Evolutionary conservation across 2,888 invertebrate genomes (phyloP), one percentile per base, ranked within the genome.

Genomic region (Trachelus stipa): DNA sequence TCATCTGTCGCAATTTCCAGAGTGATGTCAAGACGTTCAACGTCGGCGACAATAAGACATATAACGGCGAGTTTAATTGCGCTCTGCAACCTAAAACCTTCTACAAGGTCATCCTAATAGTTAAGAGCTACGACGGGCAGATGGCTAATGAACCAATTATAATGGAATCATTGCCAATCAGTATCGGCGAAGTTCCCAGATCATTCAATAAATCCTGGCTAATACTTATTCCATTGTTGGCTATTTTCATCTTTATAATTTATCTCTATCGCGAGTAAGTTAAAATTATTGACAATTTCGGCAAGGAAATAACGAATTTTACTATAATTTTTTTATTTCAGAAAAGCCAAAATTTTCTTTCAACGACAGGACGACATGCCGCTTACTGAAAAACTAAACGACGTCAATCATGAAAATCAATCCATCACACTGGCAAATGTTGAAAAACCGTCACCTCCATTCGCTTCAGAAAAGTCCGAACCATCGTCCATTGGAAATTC

Each of bases 31-130:
- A 74, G 33, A 73, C 71, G 31, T 84, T 88, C 23, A 77, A 3
- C 3, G 78, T 88, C 12, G 88, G 88, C 11, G 83, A 86, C 69
- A 77, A 83, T 30, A 33, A 69, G 12, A 11, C 75, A 4, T 82
- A 84, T 30, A 78, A 73, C 11, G 75, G 68, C 9, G 81, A 69
- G 0, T 79, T 30, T 31, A 86, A 87, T 74, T 85, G 85, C 34
- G 78, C 79, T 0, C 77, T 88, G 6, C 80, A 82, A 34, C 71
- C 84, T 4, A 73, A 80, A 23, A 77, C 82, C 15, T 80, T 75
- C 12, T 88, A 87, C 37, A 75, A 76, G 9, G 77, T 87, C 33
- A 68, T 74, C 11, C 9, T 80, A 30, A 33, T 85, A 30, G 74
- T 86, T 4, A 74, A 82, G 34, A 40, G 40, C 40, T 15, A 15